Conservation (phyloP, 2,888 invertebrate genomes). For the Troides oblongomaculatus region DNA sequence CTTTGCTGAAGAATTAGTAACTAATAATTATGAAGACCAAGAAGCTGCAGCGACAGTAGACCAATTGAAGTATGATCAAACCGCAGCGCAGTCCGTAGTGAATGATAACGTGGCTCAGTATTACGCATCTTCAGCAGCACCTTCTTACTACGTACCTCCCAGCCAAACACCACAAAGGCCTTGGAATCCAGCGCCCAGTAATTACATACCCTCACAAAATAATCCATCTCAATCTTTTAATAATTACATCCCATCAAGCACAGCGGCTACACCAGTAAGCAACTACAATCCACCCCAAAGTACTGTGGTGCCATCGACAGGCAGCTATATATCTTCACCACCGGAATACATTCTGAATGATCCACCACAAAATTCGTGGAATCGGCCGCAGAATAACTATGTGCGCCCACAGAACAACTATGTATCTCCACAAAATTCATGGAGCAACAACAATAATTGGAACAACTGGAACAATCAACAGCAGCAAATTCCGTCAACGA, state of each 20-base stretch:
- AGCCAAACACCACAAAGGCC: slow-evolving; percentile 37
- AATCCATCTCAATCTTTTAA: slow-evolving; percentile 26
- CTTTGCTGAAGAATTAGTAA: slow-evolving; percentile 50
- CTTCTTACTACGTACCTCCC: slow-evolving; percentile 34
- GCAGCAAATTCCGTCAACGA: slow-evolving; percentile 24
- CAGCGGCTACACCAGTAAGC: slow-evolving; percentile 29
- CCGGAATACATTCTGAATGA: slow-evolving; percentile 35
- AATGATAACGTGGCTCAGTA: slow-evolving; percentile 46
- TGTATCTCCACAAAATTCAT: slow-evolving; percentile 38
- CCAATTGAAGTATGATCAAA: slow-evolving; percentile 44
- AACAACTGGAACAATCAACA: slow-evolving; percentile 27
- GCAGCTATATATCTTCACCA: slow-evolving; percentile 36
- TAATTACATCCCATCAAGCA: slow-evolving; percentile 38
- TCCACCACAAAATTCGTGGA: slow-evolving; percentile 39
- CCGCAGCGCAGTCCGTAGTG: slow-evolving; percentile 43
- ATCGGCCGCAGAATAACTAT: slow-evolving; percentile 38
- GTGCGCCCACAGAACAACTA: slow-evolving; percentile 39
- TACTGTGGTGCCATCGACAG: slow-evolving; percentile 1
- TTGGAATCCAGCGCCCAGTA: slow-evolving; percentile 39
- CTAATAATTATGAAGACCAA: slow-evolving; percentile 49
- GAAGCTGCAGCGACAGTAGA: slow-evolving; percentile 54
- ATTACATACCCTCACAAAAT: slow-evolving; percentile 33
- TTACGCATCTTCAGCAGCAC: slow-evolving; percentile 38
- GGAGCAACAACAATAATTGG: slow-evolving; percentile 36
- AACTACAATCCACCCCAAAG: slow-evolving; percentile 32